Evolutionary conservation across 2,113 vertebrate genomes (phyloP).

Genomic region (Carassius gibelio): DNA sequence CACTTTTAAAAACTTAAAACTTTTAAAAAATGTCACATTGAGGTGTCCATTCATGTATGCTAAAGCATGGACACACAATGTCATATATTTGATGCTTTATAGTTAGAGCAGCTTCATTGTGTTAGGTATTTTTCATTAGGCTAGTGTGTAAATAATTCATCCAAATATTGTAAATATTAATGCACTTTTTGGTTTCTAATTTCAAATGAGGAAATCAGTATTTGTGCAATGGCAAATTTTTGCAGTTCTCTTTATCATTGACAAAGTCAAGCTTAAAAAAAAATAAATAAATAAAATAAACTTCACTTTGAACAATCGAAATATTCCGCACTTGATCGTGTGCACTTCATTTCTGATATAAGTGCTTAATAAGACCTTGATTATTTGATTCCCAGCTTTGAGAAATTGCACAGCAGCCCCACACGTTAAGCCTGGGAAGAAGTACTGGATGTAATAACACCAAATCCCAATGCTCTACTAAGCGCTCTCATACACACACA

Average conservation of each 20-base stretch:
- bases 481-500: neutral
- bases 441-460: neutral
- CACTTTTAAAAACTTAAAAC: neutral
- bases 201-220: no score
- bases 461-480: neutral
- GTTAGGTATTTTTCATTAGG: neutral
- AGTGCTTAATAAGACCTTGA: constrained; percentile 5
- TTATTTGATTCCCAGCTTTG: constrained; percentile 8
- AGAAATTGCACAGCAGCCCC: constrained; percentile 26
- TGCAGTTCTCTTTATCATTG: neutral
- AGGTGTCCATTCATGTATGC: neutral
- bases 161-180: no score
- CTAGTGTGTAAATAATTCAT: neutral
- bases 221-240: neutral
- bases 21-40: neutral
- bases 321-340: neutral
- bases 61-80: neutral
- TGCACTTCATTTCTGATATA: neutral
- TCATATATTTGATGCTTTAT: neutral
- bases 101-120: neutral
- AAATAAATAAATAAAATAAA: no score
- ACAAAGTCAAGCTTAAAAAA: neutral
- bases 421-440: neutral
- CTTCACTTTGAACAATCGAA: constrained; percentile 17
- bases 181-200: no score